phyloP scores from a whole-genome alignment of 1,140 invertebrate species.

The Cydia splendana region DNA sequence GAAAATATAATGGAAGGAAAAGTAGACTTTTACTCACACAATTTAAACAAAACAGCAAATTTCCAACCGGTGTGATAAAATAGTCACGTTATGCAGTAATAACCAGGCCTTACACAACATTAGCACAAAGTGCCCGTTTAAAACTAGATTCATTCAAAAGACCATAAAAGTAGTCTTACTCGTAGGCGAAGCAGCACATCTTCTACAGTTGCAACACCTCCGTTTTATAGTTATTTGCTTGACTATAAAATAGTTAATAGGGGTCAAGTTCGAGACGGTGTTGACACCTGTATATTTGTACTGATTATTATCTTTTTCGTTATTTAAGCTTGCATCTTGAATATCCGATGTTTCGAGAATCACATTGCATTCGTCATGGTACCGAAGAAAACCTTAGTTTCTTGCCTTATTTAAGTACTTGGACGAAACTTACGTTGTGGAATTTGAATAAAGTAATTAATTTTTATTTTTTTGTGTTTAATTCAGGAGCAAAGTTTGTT shows the following conservation, averaged over 20 bases:
- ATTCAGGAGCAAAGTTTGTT: too few relatives aligned
- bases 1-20: too few relatives aligned
- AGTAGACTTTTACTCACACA: too few relatives aligned
- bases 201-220: neutral
- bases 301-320: neutral
- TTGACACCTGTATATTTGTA: neutral
- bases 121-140: neutral
- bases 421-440: neutral
- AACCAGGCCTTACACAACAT: constrained; percentile 2
- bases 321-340: neutral
- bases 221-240: constrained; percentile 17
- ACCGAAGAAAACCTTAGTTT: too few relatives aligned
- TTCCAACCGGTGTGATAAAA: too few relatives aligned
- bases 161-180: neutral
- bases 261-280: constrained; percentile 1
- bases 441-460: too few relatives aligned
- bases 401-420: too few relatives aligned
- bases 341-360: neutral
- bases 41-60: too few relatives aligned
- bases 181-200: neutral
- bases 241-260: neutral
- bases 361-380: too few relatives aligned
- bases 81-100: neutral
- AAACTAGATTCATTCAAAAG: constrained; percentile 1
- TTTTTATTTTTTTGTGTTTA: too few relatives aligned